Conservation (phyloP, 2,113 vertebrate species). For the Lanius collurio region DNA sequence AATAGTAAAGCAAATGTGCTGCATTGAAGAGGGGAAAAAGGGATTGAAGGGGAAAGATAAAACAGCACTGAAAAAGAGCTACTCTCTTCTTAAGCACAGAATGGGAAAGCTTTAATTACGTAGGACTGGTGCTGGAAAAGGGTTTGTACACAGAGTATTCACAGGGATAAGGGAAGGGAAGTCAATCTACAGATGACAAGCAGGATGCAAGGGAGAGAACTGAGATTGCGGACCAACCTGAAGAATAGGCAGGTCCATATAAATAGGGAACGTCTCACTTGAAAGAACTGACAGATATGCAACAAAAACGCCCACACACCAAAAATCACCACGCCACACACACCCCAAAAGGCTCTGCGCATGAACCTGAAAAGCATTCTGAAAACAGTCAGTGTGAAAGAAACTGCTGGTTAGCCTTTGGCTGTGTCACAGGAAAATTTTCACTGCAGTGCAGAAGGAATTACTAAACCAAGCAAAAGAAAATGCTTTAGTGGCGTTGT, state of each 20-base stretch:
- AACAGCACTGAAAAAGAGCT: not conserved
- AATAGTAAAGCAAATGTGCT: not conserved
- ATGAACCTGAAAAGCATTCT: not conserved
- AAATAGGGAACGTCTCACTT: not conserved
- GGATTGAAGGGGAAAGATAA: not conserved
- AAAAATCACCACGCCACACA: not conserved
- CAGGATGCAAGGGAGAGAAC: not conserved
- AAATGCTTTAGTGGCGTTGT: not conserved
- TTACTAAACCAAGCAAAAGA: not conserved
- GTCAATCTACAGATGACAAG: not conserved
- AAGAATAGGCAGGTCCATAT: not conserved
- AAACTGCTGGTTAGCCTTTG: not conserved
- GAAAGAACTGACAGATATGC: not conserved
- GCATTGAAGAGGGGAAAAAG: not conserved
- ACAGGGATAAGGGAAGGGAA: not conserved
- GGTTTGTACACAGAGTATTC: not conserved
- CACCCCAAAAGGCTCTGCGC: not conserved
- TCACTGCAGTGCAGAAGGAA: not conserved
- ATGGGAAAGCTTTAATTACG: not conserved
- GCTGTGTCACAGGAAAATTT: not conserved
- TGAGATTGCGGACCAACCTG: not conserved
- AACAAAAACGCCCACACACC: fast-evolving
- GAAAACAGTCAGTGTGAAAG: not conserved
- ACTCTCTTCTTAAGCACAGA: not conserved
- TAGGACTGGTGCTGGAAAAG: not conserved